Evolutionary conservation across 2,797 vertebrate genomes (phyloP), one percentile per base, ranked within the genome.

Genomic region (Acipenser oxyrinchus): DNA sequence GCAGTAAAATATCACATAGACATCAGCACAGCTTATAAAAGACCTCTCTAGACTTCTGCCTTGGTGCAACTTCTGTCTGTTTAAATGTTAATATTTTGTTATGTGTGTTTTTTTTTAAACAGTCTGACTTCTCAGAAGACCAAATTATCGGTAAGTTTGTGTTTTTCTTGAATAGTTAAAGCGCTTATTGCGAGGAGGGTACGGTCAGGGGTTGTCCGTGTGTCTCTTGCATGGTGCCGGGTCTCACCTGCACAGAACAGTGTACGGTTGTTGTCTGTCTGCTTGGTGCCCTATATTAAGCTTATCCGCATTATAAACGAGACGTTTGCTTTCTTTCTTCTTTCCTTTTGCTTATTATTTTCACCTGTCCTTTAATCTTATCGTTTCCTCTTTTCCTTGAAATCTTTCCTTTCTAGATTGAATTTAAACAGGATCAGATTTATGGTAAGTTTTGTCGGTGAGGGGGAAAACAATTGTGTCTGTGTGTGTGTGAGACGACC

Each of bases 361-460:
- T 37, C 48, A 15, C 60, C 11, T 68, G 49, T 64, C 12, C 50
- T 63, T 48, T 75, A 69, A 63, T 48, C 70, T 72, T 74, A 63
- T 84, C 77, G 86, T 74, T 77, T 63, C 76, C 73, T 79, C 81
- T 77, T 77, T 80, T 74, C 76, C 81, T 82, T 81, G 71, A 83
- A 72, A 57, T 59, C 81, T 85, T 86, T 70, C 82, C 79, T 66
- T 84, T 88, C 77, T 88, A 95, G 94, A 93, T 92, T 89, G 91
- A 93, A 76, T 95, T 94, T 92, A 93, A 89, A 83, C 85, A 87
- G 89, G 91, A 93, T 77, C 92, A 94, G 76, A 89, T 94, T 76
- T 90, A 93, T 76, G 94, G 94, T 97, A 87, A 95, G 93, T 18
- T 18, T 91, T 70, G 60, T 73, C 51, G 13, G 49, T 48, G 51